A percentile compares a stretch with the other conserved stretches of the same genome.
phyloP scores from a whole-genome alignment of 2,113 vertebrate species.

The Clupea harengus region DNA sequence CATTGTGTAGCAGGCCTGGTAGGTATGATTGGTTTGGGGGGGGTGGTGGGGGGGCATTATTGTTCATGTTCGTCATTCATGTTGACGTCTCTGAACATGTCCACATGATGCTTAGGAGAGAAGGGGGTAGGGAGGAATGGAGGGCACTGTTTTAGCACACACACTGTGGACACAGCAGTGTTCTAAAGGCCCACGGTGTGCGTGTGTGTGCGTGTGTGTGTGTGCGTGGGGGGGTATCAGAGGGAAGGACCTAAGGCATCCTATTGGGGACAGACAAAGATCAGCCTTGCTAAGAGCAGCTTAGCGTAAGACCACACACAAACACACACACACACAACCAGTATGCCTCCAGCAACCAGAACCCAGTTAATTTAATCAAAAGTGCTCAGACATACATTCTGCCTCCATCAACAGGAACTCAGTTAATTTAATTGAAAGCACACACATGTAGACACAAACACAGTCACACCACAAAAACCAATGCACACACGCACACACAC shows the following conservation, averaged over 20 bases:
- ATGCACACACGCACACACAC: not conserved
- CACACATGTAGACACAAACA: not conserved
- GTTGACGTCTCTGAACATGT: too few relatives aligned
- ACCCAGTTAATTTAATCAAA: not conserved
- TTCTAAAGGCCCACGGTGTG: not conserved
- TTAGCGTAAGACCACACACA: not conserved
- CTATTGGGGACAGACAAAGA: conserved; percentile 2
- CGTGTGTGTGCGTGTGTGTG: not conserved
- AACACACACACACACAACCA: not conserved
- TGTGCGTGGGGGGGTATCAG: not conserved
- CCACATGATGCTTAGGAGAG: too few relatives aligned
- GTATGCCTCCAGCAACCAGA: not conserved
- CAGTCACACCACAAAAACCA: not conserved
- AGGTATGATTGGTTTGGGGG: too few relatives aligned
- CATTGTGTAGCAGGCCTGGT: too few relatives aligned
- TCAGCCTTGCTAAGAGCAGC: not conserved
- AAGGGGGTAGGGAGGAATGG: too few relatives aligned
- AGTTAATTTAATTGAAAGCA: conserved; percentile 8
- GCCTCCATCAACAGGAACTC: not conserved
- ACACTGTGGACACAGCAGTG: not conserved
- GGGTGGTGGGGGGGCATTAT: too few relatives aligned
- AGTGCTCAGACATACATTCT: not conserved
- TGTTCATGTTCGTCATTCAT: too few relatives aligned
- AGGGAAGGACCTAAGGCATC: not conserved
- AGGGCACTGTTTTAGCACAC: too few relatives aligned